Evolutionary conservation across 2,797 vertebrate species (phyloP).

Genomic region (Poeciliopsis presidionis): DNA sequence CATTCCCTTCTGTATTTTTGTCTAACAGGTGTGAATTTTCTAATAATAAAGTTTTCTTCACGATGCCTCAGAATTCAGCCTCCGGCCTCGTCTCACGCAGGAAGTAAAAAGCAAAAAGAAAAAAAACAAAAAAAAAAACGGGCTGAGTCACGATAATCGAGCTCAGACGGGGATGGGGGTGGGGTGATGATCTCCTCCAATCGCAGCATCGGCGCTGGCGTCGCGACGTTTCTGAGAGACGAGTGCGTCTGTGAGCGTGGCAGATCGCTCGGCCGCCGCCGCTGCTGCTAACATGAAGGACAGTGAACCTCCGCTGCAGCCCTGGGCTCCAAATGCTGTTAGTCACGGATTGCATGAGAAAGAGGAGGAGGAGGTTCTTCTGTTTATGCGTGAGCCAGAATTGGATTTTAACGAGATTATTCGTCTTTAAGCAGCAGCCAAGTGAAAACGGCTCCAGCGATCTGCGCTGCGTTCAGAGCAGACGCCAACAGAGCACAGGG

Average conservation of each 20-base stretch:
- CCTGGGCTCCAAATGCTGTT: constrained; percentile 58
- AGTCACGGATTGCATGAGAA: constrained; percentile 56
- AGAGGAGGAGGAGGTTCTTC: constrained; percentile 7
- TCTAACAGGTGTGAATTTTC: constrained; percentile 58
- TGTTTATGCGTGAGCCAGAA: constrained; percentile 24
- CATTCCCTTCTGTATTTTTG: constrained; percentile 66
- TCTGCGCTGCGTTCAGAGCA: constrained; percentile 1
- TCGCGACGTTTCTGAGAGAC: constrained; percentile 42
- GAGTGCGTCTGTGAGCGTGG: constrained; percentile 68
- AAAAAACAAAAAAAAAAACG: constrained; percentile 10
- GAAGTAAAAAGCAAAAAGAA: neutral
- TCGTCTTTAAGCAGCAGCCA: constrained; percentile 24
- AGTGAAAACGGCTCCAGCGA: constrained; percentile 1
- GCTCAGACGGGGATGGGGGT: constrained; percentile 16
- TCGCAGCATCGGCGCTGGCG: neutral
- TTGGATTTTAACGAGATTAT: constrained; percentile 43
- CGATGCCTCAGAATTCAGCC: neutral
- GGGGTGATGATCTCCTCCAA: constrained; percentile 50
- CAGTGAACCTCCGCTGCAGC: constrained; percentile 40
- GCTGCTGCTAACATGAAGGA: constrained; percentile 10
- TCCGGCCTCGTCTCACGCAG: constrained; percentile 5
- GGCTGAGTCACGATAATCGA: constrained; percentile 70
- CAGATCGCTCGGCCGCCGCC: constrained; percentile 50
- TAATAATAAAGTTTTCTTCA: constrained; percentile 70
- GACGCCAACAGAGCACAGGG: neutral